phyloP scores from a whole-genome alignment of 92 coral and sea anemone species.

The Heteractis magnifica region DNA sequence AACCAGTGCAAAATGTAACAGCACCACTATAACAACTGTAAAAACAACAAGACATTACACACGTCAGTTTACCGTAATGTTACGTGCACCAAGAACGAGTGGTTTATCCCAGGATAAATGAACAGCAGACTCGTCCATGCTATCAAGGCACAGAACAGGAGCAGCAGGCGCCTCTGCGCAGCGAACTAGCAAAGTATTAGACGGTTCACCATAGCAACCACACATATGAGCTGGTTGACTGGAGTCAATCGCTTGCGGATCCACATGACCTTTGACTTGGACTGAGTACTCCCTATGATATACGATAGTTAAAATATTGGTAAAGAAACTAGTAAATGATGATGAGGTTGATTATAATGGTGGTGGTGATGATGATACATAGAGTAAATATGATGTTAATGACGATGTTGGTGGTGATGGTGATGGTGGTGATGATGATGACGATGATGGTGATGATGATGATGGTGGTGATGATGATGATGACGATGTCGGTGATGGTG shows the following conservation, averaged over 20 bases:
- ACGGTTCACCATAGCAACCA: conserved; percentile 75
- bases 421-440: too few species aligned
- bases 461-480: too few species aligned
- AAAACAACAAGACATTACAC: not conserved
- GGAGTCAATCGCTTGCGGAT: conserved; percentile 48
- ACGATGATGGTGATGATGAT: not conserved
- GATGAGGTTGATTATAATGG: not conserved
- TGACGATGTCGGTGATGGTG: too few species aligned
- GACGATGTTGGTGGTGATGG: too few species aligned
- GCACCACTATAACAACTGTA: not conserved
- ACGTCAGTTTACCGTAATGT: conserved; percentile 47
- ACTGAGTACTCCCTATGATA: conserved; percentile 52
- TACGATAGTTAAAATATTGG: not conserved
- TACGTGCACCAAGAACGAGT: conserved; percentile 46
- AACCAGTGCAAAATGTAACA: not conserved
- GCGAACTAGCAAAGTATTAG: conserved; percentile 51
- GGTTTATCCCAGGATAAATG: conserved; percentile 64
- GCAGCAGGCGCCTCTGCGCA: conserved; percentile 55
- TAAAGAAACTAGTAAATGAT: not conserved
- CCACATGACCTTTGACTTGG: conserved; percentile 56
- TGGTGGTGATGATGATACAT: not conserved
- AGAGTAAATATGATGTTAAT: too few species aligned
- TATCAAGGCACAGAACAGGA: conserved; percentile 49
- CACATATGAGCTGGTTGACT: conserved; percentile 46
- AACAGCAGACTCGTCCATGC: conserved; percentile 56